Evolutionary conservation across 1,140 invertebrate species (phyloP).

Genomic region (Diplogasteroides magnus): DNA sequence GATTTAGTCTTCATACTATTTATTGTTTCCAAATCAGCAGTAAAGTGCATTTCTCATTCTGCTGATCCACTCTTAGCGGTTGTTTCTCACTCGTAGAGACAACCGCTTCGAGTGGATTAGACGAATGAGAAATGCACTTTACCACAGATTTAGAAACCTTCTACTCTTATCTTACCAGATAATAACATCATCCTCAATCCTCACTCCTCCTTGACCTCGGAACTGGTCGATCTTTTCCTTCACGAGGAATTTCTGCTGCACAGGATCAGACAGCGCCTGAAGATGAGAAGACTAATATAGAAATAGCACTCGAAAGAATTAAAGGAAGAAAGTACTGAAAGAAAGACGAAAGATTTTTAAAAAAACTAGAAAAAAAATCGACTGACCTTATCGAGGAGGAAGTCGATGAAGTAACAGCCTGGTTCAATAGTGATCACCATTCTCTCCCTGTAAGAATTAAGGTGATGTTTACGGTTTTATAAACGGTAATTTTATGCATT

Average conservation of each 20-base stretch:
- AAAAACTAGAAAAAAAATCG: too few relatives aligned
- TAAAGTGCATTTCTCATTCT: too few relatives aligned
- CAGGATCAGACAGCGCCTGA: constrained; percentile 58
- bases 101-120: too few relatives aligned
- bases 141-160: too few relatives aligned
- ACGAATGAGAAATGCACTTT: too few relatives aligned
- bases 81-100: too few relatives aligned
- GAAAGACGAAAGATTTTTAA: too few relatives aligned
- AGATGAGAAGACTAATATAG: constrained; percentile 59
- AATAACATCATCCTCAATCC: constrained; percentile 84
- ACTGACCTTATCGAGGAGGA: constrained; percentile 47
- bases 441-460: background rate
- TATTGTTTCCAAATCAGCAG: too few relatives aligned
- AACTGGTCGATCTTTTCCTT: constrained; percentile 69
- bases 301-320: background rate
- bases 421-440: constrained; percentile 80
- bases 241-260: constrained; percentile 69
- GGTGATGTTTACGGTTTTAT: too few relatives aligned
- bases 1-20: background rate
- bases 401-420: constrained; percentile 87
- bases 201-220: constrained; percentile 78
- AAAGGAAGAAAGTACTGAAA: constrained; percentile 57
- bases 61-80: too few relatives aligned
- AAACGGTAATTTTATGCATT: too few relatives aligned
- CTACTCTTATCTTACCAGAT: constrained; percentile 34